Percentiles rank a stretch among this genome's conserved stretches.
These are phyloP conservation scores for Noctua comes DNA, from an alignment of 2,888 invertebrate genomes.

Conservation along the genomic window DNA sequence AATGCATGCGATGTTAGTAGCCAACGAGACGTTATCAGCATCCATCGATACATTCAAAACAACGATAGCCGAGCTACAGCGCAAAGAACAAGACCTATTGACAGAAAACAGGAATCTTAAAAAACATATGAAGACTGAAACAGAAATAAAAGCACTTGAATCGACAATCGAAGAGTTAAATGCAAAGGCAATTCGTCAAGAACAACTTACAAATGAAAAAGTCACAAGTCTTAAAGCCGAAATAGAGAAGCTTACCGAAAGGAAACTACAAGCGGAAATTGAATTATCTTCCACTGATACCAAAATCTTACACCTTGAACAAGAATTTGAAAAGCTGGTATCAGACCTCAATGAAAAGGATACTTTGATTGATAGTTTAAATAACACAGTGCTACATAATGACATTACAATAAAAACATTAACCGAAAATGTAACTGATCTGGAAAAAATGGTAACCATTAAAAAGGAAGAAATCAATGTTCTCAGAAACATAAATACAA, in stretches of 20 bases:
- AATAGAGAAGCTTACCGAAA: conserved; percentile 74
- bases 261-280: conserved; percentile 75
- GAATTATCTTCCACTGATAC: conserved; percentile 78
- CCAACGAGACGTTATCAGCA: conserved; percentile 72
- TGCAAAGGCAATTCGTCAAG: conserved; percentile 71
- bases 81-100: conserved; percentile 65
- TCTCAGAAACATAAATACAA: conserved; percentile 70
- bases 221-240: conserved; percentile 74
- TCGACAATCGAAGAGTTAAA: conserved; percentile 73
- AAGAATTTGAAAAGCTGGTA: conserved; percentile 81
- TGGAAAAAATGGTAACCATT: conserved; percentile 71
- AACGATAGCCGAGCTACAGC: conserved; percentile 67
- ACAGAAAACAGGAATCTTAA: conserved; percentile 72
- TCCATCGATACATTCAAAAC: conserved; percentile 67
- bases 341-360: conserved; percentile 85
- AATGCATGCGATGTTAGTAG: conserved; percentile 65
- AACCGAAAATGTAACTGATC: conserved; percentile 72
- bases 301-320: conserved; percentile 82
- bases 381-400: conserved; percentile 74
- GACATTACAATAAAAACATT: conserved; percentile 70
- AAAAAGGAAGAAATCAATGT: conserved; percentile 80
- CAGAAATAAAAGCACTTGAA: conserved; percentile 66
- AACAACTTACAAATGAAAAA: conserved; percentile 70
- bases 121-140: conserved; percentile 63
- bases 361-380: conserved; percentile 79